phyloP scores from a whole-genome alignment of 1,140 invertebrate species.

The Akabosia matsudoensis region DNA sequence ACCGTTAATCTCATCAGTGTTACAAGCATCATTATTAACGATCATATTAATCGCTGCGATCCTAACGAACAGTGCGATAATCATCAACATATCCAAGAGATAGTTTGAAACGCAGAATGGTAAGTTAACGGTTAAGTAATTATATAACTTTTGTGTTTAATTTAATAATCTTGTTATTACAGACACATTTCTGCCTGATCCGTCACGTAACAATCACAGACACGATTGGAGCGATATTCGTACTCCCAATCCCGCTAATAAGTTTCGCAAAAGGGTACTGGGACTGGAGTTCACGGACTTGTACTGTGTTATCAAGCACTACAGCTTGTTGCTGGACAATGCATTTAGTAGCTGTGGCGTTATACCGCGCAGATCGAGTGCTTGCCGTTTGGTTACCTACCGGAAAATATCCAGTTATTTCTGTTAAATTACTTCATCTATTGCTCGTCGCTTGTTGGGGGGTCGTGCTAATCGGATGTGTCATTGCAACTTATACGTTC shows the following conservation, averaged over 20 bases:
- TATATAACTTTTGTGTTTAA: too few species aligned
- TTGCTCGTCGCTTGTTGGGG: too few species aligned
- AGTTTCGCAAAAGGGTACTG: constrained; percentile 42
- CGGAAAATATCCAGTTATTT: constrained; percentile 43
- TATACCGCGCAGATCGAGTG: constrained; percentile 48
- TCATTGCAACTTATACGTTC: too few species aligned
- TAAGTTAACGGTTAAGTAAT: too few species aligned
- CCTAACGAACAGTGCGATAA: constrained; percentile 47
- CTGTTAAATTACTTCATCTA: background rate
- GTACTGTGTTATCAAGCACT: constrained; percentile 47
- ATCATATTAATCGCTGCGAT: constrained; percentile 47
- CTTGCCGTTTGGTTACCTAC: constrained; percentile 50
- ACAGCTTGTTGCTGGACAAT: constrained; percentile 50
- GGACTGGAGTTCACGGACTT: constrained; percentile 46
- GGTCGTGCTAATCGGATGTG: too few species aligned
- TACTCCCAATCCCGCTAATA: constrained; percentile 48
- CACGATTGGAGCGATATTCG: constrained; percentile 47
- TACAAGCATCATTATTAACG: constrained; percentile 39
- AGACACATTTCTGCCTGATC: constrained; percentile 50
- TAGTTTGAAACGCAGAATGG: constrained; percentile 49
- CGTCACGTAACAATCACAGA: constrained; percentile 50
- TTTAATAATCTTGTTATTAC: too few species aligned
- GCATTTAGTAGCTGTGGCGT: constrained; percentile 47
- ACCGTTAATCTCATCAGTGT: constrained; percentile 23
- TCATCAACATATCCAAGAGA: constrained; percentile 48